Evolutionary conservation across 2,888 invertebrate species (phyloP).

Genomic region (Drosophila phalerata): DNA sequence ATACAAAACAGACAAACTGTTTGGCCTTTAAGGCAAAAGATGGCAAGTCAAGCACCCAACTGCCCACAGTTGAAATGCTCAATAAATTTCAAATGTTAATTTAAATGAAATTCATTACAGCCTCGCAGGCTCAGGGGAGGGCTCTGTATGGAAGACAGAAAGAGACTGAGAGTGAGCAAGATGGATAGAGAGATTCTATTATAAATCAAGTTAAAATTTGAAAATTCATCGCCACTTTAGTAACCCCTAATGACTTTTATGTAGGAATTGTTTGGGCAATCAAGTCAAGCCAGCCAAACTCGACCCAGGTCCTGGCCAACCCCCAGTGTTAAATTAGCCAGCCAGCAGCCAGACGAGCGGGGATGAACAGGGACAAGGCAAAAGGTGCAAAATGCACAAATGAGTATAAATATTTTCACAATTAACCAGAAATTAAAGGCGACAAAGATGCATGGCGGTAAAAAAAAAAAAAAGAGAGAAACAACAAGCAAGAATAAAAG

Average conservation of each 20-base stretch:
- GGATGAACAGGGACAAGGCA: conserved; percentile 46
- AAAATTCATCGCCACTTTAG: conserved; percentile 85
- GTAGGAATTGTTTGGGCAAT: conserved; percentile 79
- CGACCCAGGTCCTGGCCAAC: conserved; percentile 56
- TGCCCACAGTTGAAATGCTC: conserved; percentile 66
- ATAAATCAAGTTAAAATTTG: conserved; percentile 83
- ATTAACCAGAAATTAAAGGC: conserved; percentile 84
- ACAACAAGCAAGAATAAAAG: conserved; percentile 7
- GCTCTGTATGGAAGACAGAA: conserved; percentile 23
- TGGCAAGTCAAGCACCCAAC: conserved; percentile 63
- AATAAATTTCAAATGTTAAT: conserved; percentile 81
- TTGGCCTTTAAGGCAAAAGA: conserved; percentile 48
- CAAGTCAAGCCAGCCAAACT: conserved; percentile 67
- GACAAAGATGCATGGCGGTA: conserved; percentile 68
- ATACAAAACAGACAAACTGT: conserved; percentile 50
- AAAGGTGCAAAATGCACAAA: conserved; percentile 84
- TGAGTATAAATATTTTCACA: conserved; percentile 85
- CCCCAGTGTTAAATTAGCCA: conserved; percentile 69
- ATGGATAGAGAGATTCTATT: conserved; percentile 57
- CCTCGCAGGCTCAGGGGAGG: conserved; percentile 6
- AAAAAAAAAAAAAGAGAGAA: conserved; percentile 26
- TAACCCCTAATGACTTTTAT: conserved; percentile 84
- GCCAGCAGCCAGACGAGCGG: conserved; percentile 23
- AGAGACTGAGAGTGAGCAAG: conserved; percentile 33
- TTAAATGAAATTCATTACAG: conserved; percentile 75